These are phyloP conservation scores for Leptoteleia sp. DNA, from an alignment of 1,140 invertebrate species.

Conservation along the genomic window DNA sequence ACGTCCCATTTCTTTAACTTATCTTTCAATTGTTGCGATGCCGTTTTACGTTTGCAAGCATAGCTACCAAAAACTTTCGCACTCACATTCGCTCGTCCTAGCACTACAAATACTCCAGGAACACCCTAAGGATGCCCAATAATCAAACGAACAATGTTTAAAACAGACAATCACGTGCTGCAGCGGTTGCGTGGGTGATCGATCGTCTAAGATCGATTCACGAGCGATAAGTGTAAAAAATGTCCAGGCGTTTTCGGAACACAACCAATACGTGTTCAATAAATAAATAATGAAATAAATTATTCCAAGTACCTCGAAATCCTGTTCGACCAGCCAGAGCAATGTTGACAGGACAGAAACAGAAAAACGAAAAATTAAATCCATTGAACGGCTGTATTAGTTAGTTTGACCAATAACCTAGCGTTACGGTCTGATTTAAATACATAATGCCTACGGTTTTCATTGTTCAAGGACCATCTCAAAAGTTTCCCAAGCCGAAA, in stretches of 20 bases:
- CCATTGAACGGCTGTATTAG: constrained; percentile 61
- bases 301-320: constrained; percentile 81
- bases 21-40: no score
- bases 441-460: constrained; percentile 66
- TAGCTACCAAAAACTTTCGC: neutral
- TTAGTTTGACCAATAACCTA: constrained; percentile 56
- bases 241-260: constrained; percentile 76
- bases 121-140: constrained; percentile 40
- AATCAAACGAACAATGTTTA: no score
- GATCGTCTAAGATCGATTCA: constrained; percentile 13
- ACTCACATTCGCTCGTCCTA: constrained; percentile 1
- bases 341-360: constrained; percentile 80
- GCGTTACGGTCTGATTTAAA: constrained; percentile 50
- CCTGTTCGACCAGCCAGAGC: constrained; percentile 80
- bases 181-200: constrained; percentile 25
- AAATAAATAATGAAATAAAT: constrained; percentile 79
- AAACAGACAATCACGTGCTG: constrained; percentile 31
- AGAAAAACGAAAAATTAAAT: constrained; percentile 78
- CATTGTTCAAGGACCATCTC: constrained; percentile 95
- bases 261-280: constrained; percentile 76
- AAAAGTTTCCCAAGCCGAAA: constrained; percentile 93
- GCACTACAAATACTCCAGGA: constrained; percentile 28
- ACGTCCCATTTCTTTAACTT: constrained; percentile 46
- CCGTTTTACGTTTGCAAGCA: no score
- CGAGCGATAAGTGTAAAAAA: constrained; percentile 60